phyloP scores from a whole-genome alignment of 2,113 vertebrate genomes.

The Pseudonaja textilis region DNA sequence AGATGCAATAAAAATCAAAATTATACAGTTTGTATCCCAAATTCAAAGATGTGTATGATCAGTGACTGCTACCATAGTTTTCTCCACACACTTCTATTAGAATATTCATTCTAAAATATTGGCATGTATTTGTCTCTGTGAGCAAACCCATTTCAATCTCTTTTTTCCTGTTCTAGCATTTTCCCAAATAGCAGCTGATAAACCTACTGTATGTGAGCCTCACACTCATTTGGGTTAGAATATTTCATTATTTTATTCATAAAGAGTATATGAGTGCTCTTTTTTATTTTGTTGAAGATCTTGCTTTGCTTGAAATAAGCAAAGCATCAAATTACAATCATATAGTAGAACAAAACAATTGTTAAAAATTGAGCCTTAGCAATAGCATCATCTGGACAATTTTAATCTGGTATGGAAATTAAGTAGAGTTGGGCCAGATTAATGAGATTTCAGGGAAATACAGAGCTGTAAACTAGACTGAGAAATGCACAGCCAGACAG shows the following conservation, averaged over 20 bases:
- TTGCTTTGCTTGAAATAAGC: background rate
- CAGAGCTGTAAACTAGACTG: background rate
- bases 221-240: too few relatives aligned
- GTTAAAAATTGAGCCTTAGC: background rate
- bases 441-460: background rate
- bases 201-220: too few relatives aligned
- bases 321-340: background rate
- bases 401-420: background rate
- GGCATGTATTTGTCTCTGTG: background rate
- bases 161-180: background rate
- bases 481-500: background rate
- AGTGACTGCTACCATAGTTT: background rate
- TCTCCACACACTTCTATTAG: background rate
- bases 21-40: background rate
- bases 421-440: background rate
- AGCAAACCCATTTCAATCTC: background rate
- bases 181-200: background rate
- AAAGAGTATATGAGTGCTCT: background rate
- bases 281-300: background rate
- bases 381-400: background rate
- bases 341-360: background rate
- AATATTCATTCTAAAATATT: background rate
- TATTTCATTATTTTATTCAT: background rate
- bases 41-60: background rate
- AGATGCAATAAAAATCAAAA: slow-evolving; percentile 17